phyloP scores from a whole-genome alignment of 2,113 vertebrate species.

The Donacobius atricapilla region DNA sequence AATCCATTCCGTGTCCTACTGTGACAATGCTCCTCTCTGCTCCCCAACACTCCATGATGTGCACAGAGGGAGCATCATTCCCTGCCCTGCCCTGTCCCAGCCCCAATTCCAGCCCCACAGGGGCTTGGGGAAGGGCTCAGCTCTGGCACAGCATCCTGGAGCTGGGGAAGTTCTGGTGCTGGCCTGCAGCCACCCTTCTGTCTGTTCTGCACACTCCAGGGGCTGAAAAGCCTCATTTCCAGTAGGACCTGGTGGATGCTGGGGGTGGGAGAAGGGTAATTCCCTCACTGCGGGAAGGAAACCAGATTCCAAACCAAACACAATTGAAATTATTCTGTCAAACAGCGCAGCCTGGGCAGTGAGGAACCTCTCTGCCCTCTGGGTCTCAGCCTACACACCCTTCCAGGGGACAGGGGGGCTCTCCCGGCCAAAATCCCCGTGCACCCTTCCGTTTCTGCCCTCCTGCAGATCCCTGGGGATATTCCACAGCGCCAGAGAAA shows the following conservation, averaged over 20 bases:
- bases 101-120: accelerated
- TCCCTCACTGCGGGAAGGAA: not conserved
- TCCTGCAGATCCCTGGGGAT: not conserved
- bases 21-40: not conserved
- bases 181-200: not conserved
- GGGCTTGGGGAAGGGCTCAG: no score
- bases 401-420: no score
- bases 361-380: not conserved
- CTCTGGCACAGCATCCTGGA: not conserved
- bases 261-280: not conserved
- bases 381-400: not conserved
- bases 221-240: not conserved
- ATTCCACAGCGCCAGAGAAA: not conserved
- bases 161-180: not conserved
- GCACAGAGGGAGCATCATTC: not conserved
- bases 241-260: not conserved
- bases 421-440: accelerated
- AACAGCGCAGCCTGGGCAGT: not conserved
- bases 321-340: accelerated
- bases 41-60: no score
- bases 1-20: no score
- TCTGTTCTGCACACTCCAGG: not conserved
- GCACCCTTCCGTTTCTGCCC: not conserved
- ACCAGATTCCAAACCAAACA: not conserved
- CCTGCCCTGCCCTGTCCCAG: not conserved